Evolutionary conservation across 2,888 invertebrate genomes (phyloP), one percentile per base, ranked within the genome.

Genomic region (Ceramica pisi): DNA sequence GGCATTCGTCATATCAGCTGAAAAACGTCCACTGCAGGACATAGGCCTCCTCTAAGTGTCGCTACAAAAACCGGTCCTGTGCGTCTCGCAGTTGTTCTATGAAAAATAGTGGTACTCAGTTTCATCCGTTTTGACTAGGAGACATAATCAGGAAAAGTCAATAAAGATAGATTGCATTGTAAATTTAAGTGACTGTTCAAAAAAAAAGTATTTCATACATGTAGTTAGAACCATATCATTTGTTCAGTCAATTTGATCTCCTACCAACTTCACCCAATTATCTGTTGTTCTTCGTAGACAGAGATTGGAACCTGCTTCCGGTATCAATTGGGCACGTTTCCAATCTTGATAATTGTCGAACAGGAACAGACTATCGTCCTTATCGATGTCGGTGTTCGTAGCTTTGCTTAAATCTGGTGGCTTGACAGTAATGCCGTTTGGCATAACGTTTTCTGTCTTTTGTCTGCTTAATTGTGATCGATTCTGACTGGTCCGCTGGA

Each of bases 341-440:
- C 75, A 76, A 76, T 76, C 76, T 72, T 41, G 75, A 71, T 76
- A 78, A 78, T 61, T 71, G 46, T 72, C 41, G 19, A 3, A 41
- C 51, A 77, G 56, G 65, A 78, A 75, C 21, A 14, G 46, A 12
- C 60, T 51, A 56, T 56, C 23, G 19, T 65, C 38, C 53, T 63
- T 76, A 66, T 72, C 65, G n/a, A 64, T 19, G 3, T 16, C 44
- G 53, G n/a, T 38, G 46, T 62, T 59, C 53, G 19, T 44, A 60
- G n/a, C 26, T 59, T 14, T 38, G 44, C 12, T 55, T 10, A 12
- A 14, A 31, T 55, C 53, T 19, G 10, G n/a, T 60, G 21, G 7
- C 53, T 48, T 53, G 23, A 41, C 41, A 21, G n/a, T 26, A 21
- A 56, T 9, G 1, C 23, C 67, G 1, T 74, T 74, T 46, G 23